These are phyloP conservation scores for Hydractinia echinata DNA, from an alignment of 30 jellyfish, hydroid and myxozoan species.

Conservation along the genomic window DNA sequence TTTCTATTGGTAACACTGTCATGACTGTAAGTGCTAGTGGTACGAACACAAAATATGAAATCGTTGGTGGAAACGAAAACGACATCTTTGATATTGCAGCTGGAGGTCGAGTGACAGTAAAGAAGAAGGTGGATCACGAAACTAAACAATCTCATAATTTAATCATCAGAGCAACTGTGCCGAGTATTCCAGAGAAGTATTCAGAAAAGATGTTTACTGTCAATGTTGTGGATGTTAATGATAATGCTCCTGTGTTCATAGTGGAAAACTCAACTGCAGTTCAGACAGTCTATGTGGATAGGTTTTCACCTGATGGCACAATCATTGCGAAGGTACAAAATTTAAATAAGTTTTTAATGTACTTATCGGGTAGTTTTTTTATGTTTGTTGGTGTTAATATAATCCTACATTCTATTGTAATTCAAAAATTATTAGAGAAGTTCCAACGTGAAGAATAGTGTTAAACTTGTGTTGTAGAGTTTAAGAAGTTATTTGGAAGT, in stretches of 20 bases:
- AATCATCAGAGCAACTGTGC: constrained; percentile 60
- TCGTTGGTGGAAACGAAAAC: constrained; percentile 86
- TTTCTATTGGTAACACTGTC: constrained; percentile 37
- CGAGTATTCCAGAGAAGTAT: constrained; percentile 52
- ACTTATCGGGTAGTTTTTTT: too few relatives aligned
- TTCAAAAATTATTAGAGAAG: too few relatives aligned
- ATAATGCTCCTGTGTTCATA: constrained; percentile 72
- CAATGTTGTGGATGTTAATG: constrained; percentile 63
- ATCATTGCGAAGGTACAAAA: constrained; percentile 32
- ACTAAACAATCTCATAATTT: constrained; percentile 38
- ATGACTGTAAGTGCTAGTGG: constrained; percentile 39
- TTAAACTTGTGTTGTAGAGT: too few relatives aligned
- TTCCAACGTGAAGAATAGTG: too few relatives aligned
- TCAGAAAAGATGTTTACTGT: constrained; percentile 51
- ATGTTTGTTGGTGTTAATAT: too few relatives aligned
- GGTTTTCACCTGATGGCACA: constrained; percentile 76
- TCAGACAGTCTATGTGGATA: constrained; percentile 60
- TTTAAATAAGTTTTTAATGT: too few relatives aligned
- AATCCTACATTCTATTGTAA: too few relatives aligned
- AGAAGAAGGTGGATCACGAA: constrained; percentile 56
- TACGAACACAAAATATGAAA: constrained; percentile 40
- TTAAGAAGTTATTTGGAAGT: too few relatives aligned
- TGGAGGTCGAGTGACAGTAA: constrained; percentile 39
- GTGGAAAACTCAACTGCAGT: constrained; percentile 41
- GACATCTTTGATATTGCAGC: constrained; percentile 48